Conservation (phyloP, 2,888 invertebrate genomes). For the Parthenolecanium corni region DNA sequence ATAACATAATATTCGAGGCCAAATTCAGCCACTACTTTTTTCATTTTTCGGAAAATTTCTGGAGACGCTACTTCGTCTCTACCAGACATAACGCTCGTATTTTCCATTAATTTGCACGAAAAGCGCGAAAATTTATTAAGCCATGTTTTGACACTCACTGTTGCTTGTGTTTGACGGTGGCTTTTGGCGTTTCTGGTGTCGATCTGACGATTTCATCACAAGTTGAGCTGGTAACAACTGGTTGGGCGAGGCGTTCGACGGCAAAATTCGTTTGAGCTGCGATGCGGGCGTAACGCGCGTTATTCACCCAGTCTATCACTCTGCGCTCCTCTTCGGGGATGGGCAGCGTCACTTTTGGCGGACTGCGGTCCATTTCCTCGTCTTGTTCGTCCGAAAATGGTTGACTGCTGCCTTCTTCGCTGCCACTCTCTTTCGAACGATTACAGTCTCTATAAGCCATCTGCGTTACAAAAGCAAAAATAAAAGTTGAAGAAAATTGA, state of each 20-base stretch:
- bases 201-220: conserved; percentile 22
- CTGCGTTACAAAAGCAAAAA: conserved; percentile 8
- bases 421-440: conserved; percentile 25
- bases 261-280: conserved; percentile 1
- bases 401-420: conserved; percentile 26
- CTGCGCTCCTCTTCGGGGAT: conserved; percentile 22
- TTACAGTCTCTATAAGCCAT: conserved; percentile 25
- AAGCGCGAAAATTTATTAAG: too few relatives aligned
- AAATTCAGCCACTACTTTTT: too few relatives aligned
- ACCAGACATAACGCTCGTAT: too few relatives aligned
- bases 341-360: conserved; percentile 1
- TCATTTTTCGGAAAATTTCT: too few relatives aligned
- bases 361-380: conserved; percentile 17
- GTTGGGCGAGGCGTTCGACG: conserved; percentile 20
- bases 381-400: conserved; percentile 25
- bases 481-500: neutral
- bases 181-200: conserved; percentile 8
- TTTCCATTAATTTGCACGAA: too few relatives aligned
- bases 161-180: conserved; percentile 1
- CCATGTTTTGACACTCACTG: conserved; percentile 3
- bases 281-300: conserved; percentile 20
- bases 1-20: too few relatives aligned
- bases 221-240: conserved; percentile 27
- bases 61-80: too few relatives aligned
- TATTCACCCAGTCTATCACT: conserved; percentile 23